Evolutionary conservation across 2,888 invertebrate genomes (phyloP).

Genomic region (Catocala nupta): DNA sequence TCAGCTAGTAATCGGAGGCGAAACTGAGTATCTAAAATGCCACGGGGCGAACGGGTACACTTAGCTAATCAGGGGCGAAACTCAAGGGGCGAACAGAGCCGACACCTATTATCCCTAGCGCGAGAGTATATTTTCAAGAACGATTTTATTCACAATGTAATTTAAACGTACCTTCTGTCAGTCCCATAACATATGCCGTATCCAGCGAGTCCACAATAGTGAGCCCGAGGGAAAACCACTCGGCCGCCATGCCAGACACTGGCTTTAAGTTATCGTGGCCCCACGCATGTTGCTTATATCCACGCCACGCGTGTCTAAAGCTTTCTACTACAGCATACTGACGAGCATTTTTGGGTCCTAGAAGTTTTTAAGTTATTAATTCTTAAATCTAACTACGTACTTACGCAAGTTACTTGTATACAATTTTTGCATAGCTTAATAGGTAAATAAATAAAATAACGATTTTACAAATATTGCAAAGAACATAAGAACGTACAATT

Average conservation of each 20-base stretch:
- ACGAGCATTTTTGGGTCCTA: conserved; percentile 92
- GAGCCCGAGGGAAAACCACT: conserved; percentile 99
- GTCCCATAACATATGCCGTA: conserved; percentile 98
- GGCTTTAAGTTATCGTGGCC: conserved; percentile 98
- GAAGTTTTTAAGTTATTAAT: conserved; percentile 39
- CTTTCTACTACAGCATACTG: conserved; percentile 96
- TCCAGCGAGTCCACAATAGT: conserved; percentile 98
- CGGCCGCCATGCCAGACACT: conserved; percentile 92
- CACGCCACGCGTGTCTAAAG: conserved; percentile 97
- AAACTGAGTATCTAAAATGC: no score
- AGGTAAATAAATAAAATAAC: background rate
- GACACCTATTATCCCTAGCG: no score
- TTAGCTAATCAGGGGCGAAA: no score
- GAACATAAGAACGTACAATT: no score
- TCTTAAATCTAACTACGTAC: no score
- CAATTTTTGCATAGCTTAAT: background rate
- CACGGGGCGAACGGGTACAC: no score
- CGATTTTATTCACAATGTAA: no score
- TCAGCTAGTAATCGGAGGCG: no score
- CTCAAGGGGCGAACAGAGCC: no score
- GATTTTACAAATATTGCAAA: no score
- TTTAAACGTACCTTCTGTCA: conserved; percentile 89
- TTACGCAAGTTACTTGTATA: no score
- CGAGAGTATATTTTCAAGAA: no score
- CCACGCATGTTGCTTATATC: conserved; percentile 98